These are phyloP conservation scores for Petrocephalus zakoni DNA, from an alignment of 2,113 vertebrate species.

Conservation along the genomic window DNA sequence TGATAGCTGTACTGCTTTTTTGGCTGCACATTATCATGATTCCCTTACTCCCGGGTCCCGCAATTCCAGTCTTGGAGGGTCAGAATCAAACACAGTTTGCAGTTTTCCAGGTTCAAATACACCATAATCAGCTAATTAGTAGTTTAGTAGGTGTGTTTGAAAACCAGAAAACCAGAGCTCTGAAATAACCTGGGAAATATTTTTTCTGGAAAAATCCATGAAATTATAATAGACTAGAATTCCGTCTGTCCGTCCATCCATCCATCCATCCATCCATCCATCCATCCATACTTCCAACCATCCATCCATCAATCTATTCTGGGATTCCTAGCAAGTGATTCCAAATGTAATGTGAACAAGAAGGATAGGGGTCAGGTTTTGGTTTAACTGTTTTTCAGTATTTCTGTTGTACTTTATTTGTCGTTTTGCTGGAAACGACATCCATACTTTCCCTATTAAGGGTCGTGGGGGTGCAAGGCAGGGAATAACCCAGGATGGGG, in stretches of 20 bases:
- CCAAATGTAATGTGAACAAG: neutral
- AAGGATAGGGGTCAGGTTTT: neutral
- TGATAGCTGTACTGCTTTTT: neutral
- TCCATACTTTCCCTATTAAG: neutral
- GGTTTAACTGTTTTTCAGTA: neutral
- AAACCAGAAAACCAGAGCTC: neutral
- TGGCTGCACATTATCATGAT: neutral
- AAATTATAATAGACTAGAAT: neutral
- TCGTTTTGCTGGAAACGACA: neutral
- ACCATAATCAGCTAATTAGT: neutral
- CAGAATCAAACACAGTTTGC: neutral
- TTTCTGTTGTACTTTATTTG: neutral
- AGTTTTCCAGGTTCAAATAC: neutral
- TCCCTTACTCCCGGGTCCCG: neutral
- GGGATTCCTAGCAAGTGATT: neutral
- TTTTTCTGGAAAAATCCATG: neutral
- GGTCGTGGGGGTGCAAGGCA: neutral
- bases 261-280: neutral
- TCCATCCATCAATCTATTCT: neutral
- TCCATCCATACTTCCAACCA: too few relatives aligned
- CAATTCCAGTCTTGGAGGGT: neutral
- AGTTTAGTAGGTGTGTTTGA: neutral
- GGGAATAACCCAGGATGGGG: neutral
- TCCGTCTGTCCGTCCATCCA: neutral
- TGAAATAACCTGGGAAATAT: neutral